Evolutionary conservation across 2,888 invertebrate genomes (phyloP).

Genomic region (Encarsia formosa): DNA sequence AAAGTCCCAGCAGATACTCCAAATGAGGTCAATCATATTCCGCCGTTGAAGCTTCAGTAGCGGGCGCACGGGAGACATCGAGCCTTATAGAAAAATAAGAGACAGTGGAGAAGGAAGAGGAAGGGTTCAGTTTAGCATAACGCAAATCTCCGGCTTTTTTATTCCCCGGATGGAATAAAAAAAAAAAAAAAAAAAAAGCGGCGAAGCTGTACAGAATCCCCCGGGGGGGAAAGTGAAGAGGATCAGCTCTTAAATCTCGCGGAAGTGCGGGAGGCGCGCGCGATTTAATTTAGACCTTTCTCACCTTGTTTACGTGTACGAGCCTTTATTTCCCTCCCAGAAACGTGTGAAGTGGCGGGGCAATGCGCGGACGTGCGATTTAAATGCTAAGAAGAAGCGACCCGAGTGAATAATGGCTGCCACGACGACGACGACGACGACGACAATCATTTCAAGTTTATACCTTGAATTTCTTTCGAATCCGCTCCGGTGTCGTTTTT

Average conservation of each 20-base stretch:
- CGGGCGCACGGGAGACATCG: too few species aligned
- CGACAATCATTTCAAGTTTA: constrained; percentile 22
- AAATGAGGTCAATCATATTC: too few species aligned
- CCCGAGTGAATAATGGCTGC: constrained; percentile 24
- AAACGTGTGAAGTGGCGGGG: too few species aligned
- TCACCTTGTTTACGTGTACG: constrained; percentile 11
- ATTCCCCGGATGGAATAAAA: too few species aligned
- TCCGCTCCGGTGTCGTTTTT: too few species aligned
- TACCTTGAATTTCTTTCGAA: constrained; percentile 20
- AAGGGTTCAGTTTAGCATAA: background rate
- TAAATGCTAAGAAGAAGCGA: constrained; percentile 24
- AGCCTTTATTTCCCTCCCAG: background rate
- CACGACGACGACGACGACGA: background rate
- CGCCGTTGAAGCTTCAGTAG: too few species aligned
- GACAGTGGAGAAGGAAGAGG: background rate
- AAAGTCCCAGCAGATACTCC: too few species aligned
- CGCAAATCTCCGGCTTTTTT: background rate
- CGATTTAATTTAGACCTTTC: constrained; percentile 19
- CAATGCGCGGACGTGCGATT: constrained; percentile 3
- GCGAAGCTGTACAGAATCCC: background rate
- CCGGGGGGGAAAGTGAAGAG: background rate
- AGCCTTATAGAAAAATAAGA: too few species aligned
- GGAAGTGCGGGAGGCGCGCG: constrained; percentile 3
- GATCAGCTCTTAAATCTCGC: background rate
- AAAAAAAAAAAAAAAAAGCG: too few species aligned